Base-by-base conservation (phyloP, 92 coral and sea anemone species). In the Montipora capitata region DNA sequence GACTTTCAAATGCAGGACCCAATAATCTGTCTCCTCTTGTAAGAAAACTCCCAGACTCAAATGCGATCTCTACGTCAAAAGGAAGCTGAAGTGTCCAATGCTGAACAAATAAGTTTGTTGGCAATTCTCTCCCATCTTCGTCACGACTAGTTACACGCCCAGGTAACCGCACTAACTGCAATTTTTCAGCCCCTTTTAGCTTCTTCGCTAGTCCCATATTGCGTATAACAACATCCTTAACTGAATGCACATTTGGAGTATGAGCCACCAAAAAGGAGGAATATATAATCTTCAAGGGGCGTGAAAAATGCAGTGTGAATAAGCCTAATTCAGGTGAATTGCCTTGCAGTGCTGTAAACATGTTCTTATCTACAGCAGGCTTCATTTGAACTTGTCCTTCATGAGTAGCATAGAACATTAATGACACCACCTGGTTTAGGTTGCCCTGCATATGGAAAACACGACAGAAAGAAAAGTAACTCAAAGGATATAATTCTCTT, bases 321-420 rank as follows among this genome's bases (percentile, higher is more conserved):
- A 89, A 85, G 38, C 99, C 99, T 4, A 98, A 94, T 62, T 98
- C 99, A 3, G 98, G 95, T 17, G 96, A 92, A 20, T 90, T 87
- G 8, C 99, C 99, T 4, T 80, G 94, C 39, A 98, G 90, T 5
- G 81, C 80, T 64, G 96, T 82, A 38, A 98, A 92, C 3, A 84
- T 72, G 78, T 90, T 93, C 69, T 91, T 83, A 68, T 79, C 84
- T 49, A 89, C 44, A 4, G 90, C 88, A 2, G 98, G 98, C 15
- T 77, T 70, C 54, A 98, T 77, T 20, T 86, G 87, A 39, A 94
- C 92, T 27, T 70, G 58, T 18, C 96, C 94, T 39, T 98, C 98
- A 38, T 98, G 96, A 35, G 98, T 96, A 76, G 93, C 91, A 85
- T 98, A 98, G 77, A 94, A 98, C 78, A 98, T 68, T n/a, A 98